phyloP scores from a whole-genome alignment of 2,888 invertebrate genomes.

The Arrhopalites spinosus region DNA sequence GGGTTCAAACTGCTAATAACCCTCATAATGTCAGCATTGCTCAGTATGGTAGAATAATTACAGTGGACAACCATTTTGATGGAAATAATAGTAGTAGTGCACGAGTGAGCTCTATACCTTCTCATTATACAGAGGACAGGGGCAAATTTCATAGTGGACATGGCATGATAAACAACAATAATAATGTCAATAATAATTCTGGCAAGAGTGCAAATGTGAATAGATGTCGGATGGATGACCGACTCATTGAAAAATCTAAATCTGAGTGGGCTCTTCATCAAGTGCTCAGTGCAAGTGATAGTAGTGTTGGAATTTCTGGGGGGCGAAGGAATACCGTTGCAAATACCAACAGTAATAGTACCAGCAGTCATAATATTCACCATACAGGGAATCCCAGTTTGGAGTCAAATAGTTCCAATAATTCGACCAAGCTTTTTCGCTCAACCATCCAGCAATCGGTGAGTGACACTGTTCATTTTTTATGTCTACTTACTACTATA shows the following conservation, averaged over 20 bases:
- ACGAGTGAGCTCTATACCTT: background rate
- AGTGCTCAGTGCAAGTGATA: slow-evolving; percentile 29
- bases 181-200: background rate
- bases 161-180: background rate
- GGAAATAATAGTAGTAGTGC: slow-evolving; percentile 4
- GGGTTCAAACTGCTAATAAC: slow-evolving; percentile 18
- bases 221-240: slow-evolving; percentile 47
- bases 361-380: slow-evolving; percentile 28
- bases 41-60: background rate
- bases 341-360: slow-evolving; percentile 36
- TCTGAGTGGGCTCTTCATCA: slow-evolving; percentile 54
- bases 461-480: background rate
- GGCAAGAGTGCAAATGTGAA: slow-evolving; percentile 22
- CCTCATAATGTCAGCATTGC: slow-evolving; percentile 9
- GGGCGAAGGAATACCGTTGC: slow-evolving; percentile 41
- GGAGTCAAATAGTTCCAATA: slow-evolving; percentile 44
- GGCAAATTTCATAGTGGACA: background rate
- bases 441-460: slow-evolving; percentile 48
- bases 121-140: slow-evolving; percentile 1
- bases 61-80: background rate
- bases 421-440: slow-evolving; percentile 31
- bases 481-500: too few relatives aligned
- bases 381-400: slow-evolving; percentile 47
- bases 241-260: slow-evolving; percentile 52
- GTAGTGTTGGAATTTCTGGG: slow-evolving; percentile 9